These are phyloP conservation scores for Trichogramma dendrolimi DNA, from an alignment of 2,888 invertebrate species.

Conservation along the genomic window DNA sequence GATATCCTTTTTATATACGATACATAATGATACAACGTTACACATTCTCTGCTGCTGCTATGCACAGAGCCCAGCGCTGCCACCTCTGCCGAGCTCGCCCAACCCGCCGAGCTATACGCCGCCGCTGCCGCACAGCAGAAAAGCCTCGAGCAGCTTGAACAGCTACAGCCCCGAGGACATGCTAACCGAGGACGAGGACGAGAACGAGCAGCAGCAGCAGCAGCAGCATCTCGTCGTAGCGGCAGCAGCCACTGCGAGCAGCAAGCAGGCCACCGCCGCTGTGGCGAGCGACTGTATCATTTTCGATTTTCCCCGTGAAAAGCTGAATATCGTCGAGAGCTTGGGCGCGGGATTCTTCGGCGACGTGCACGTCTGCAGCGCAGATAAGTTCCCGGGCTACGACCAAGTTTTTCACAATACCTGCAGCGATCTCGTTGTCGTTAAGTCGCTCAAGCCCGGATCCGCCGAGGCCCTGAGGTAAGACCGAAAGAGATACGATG, in stretches of 20 bases:
- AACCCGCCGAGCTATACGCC: conserved; percentile 50
- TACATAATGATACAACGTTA: too few species aligned
- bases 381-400: conserved; percentile 52
- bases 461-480: conserved; percentile 56
- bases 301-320: conserved; percentile 67
- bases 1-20: too few species aligned
- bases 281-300: conserved; percentile 34
- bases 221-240: neutral
- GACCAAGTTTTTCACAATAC: conserved; percentile 47
- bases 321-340: conserved; percentile 71
- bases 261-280: neutral
- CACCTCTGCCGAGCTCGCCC: conserved; percentile 49
- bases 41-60: neutral
- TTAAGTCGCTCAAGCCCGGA: conserved; percentile 66
- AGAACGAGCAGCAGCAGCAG: conserved; percentile 38
- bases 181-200: conserved; percentile 55
- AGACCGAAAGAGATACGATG: conserved; percentile 4
- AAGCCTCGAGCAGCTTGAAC: conserved; percentile 50
- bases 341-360: conserved; percentile 75
- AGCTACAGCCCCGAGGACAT: conserved; percentile 53
- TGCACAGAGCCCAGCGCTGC: conserved; percentile 43
- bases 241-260: conserved; percentile 6
- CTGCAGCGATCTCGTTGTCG: conserved; percentile 61
- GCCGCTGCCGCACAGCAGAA: conserved; percentile 49
- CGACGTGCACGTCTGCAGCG: conserved; percentile 67